Evolutionary conservation across 64 coral and sea anemone species (phyloP).

Genomic region (Dendrophyllia cribrosa): DNA sequence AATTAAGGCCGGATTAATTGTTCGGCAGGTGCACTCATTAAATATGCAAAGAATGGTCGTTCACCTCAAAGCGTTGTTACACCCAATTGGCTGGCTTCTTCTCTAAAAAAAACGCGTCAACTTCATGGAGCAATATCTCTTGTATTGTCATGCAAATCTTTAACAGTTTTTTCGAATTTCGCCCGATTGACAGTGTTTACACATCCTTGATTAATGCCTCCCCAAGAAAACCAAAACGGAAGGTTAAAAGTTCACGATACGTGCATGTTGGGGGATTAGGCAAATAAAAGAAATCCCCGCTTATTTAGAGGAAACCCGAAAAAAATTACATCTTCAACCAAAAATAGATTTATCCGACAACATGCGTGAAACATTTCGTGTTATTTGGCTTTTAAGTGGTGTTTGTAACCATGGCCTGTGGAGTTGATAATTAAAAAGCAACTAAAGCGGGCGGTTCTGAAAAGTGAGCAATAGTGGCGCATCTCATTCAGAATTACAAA

Average conservation of each 20-base stretch:
- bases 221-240: conserved; percentile 27
- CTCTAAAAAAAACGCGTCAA: conserved; percentile 60
- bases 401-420: conserved; percentile 15
- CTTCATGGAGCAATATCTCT: conserved; percentile 63
- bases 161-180: conserved; percentile 43
- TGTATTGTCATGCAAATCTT: conserved; percentile 78
- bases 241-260: conserved; percentile 1
- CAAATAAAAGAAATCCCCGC: neutral
- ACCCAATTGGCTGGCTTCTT: conserved; percentile 6
- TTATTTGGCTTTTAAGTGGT: conserved; percentile 4
- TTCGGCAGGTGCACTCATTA: conserved; percentile 95
- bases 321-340: conserved; percentile 15
- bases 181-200: conserved; percentile 73
- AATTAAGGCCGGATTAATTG: conserved; percentile 82
- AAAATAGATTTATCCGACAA: conserved; percentile 5
- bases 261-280: neutral
- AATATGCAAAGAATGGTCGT: conserved; percentile 70
- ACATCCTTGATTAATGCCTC: conserved; percentile 64
- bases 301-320: neutral
- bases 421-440: conserved; percentile 43
- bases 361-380: neutral
- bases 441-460: neutral
- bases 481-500: conserved; percentile 12
- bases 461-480: conserved; percentile 16
- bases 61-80: neutral